Conservation (phyloP, 1,140 invertebrate genomes). For the Drosophila teissieri region DNA sequence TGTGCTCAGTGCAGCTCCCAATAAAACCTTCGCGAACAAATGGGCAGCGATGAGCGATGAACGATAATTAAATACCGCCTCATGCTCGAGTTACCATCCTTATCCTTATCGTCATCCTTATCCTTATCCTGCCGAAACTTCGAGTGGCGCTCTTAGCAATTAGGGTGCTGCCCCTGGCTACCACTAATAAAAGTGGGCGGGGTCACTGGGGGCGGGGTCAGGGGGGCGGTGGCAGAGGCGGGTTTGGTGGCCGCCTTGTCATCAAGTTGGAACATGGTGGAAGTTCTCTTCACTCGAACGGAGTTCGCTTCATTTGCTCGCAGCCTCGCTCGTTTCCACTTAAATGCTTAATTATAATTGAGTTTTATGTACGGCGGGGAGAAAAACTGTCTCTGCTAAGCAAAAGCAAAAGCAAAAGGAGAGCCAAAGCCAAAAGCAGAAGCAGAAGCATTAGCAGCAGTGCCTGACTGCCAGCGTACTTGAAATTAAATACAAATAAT, state of each 20-base stretch:
- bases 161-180: constrained; percentile 58
- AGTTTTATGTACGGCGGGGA: constrained; percentile 62
- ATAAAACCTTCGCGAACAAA: constrained; percentile 34
- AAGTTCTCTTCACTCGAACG: neutral
- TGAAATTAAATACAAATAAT: constrained; percentile 83
- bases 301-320: constrained; percentile 69
- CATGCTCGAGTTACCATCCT: constrained; percentile 12
- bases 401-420: constrained; percentile 4
- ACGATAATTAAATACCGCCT: constrained; percentile 72
- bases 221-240: neutral
- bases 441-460: constrained; percentile 7
- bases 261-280: constrained; percentile 1
- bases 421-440: no score
- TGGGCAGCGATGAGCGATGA: constrained; percentile 51
- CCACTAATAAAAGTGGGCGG: constrained; percentile 64
- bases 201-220: neutral
- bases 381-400: constrained; percentile 57
- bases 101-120: neutral
- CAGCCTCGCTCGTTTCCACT: constrained; percentile 69
- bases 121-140: constrained; percentile 45
- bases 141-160: constrained; percentile 63
- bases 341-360: constrained; percentile 84
- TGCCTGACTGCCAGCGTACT: constrained; percentile 56
- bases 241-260: constrained; percentile 12
- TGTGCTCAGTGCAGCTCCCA: neutral